Conservation (phyloP, 1,140 invertebrate genomes). For the Papilio polyxenes region DNA sequence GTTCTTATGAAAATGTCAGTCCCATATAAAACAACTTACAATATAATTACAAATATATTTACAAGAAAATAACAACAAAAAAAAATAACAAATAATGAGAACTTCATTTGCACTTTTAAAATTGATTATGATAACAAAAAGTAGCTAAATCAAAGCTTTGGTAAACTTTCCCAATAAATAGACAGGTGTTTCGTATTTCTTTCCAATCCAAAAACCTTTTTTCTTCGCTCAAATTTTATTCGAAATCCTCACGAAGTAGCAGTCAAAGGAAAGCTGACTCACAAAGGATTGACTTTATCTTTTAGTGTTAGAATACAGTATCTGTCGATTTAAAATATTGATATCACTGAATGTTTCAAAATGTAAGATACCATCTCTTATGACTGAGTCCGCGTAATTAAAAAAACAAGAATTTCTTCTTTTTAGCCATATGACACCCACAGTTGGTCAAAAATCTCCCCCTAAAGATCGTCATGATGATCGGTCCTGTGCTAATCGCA, state of each 20-base stretch:
- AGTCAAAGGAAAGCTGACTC: slow-evolving; percentile 24
- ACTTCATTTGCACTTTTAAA: neutral
- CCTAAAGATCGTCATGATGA: too few species aligned
- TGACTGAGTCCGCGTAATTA: neutral
- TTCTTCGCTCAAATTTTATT: slow-evolving; percentile 17
- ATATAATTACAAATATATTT: too few species aligned
- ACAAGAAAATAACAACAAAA: too few species aligned
- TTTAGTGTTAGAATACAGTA: slow-evolving; percentile 12
- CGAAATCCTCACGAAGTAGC: neutral
- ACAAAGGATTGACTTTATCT: slow-evolving; percentile 17
- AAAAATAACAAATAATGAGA: too few species aligned
- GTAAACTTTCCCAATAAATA: slow-evolving; percentile 13
- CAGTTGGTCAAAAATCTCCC: too few species aligned
- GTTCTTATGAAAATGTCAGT: too few species aligned
- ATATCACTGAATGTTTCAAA: neutral
- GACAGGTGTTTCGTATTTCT: slow-evolving; percentile 15
- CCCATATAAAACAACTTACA: too few species aligned
- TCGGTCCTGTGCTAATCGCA: too few species aligned
- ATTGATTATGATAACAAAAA: neutral
- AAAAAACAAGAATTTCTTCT: neutral
- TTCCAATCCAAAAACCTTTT: slow-evolving; percentile 20
- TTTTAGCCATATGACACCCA: too few species aligned
- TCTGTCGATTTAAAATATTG: neutral
- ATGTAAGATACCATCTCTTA: neutral
- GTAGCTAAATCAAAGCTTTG: neutral